These are phyloP conservation scores for Diloba caeruleocephala DNA, from an alignment of 2,888 invertebrate species.

Conservation along the genomic window DNA sequence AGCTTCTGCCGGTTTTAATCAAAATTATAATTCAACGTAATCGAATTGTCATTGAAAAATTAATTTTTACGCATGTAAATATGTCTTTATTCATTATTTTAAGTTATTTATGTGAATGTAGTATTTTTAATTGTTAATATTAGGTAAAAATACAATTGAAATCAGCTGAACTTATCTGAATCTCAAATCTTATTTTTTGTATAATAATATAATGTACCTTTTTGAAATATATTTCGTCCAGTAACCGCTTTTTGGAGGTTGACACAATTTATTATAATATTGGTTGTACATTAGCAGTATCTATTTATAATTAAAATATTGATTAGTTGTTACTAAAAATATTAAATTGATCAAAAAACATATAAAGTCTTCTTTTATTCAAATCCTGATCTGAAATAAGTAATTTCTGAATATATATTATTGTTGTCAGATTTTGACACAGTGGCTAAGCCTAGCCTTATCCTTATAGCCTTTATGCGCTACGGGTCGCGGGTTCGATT, in stretches of 20 bases:
- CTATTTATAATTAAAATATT: conserved; percentile 88
- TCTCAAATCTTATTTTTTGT: conserved; percentile 83
- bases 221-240: conserved; percentile 86
- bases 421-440: no score
- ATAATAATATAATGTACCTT: conserved; percentile 75
- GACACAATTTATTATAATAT: conserved; percentile 78
- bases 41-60: conserved; percentile 70
- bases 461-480: no score
- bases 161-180: conserved; percentile 87
- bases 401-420: no score
- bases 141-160: conserved; percentile 78
- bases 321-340: conserved; percentile 89
- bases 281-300: conserved; percentile 85
- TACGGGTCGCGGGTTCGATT: no score
- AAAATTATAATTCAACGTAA: conserved; percentile 60
- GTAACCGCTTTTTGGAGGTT: conserved; percentile 75
- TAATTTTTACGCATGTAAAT: conserved; percentile 83
- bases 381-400: neutral
- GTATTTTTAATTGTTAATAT: conserved; percentile 78
- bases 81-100: conserved; percentile 73
- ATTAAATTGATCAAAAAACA: conserved; percentile 84
- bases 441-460: no score
- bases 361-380: conserved; percentile 51
- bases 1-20: conserved; percentile 67
- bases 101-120: conserved; percentile 88